Percentiles rank a stretch among this genome's conserved stretches.
Evolutionary conservation across 2,113 vertebrate genomes (phyloP).

Genomic region (Mus spicilegus): DNA sequence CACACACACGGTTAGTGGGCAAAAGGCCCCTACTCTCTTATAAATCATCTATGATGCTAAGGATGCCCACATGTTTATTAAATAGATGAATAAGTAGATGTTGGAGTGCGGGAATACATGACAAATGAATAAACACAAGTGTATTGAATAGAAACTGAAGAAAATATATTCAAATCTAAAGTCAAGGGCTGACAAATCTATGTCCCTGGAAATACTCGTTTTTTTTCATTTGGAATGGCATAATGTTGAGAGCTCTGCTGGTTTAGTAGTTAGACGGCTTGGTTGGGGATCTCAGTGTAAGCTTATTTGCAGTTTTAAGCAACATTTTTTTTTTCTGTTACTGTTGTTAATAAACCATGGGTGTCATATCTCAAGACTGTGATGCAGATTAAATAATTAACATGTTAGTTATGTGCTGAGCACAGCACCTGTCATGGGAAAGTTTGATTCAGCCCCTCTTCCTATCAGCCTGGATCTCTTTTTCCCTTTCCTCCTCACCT

Average conservation of each 20-base stretch:
- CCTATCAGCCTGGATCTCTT: rapidly evolving
- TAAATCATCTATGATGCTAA: background rate
- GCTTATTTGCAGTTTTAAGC: conserved; percentile 14
- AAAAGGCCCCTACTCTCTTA: background rate
- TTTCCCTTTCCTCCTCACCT: background rate
- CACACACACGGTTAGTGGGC: background rate
- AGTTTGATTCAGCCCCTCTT: background rate
- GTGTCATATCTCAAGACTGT: conserved; percentile 38
- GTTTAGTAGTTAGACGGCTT: background rate
- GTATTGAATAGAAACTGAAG: conserved; percentile 3
- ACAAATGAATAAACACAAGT: background rate
- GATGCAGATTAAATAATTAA: conserved; percentile 26
- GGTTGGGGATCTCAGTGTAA: background rate
- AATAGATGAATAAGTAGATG: background rate
- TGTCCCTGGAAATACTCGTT: background rate
- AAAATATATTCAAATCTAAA: conserved; percentile 8
- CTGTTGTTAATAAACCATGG: conserved; percentile 29
- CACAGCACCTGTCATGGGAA: background rate
- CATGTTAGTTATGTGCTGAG: background rate
- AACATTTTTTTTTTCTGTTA: background rate
- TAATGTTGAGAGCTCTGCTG: background rate
- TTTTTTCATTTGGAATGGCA: background rate
- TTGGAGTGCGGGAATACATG: background rate
- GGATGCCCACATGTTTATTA: background rate
- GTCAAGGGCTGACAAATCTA: background rate